A percentile compares a stretch with the other conserved stretches of the same genome.
Conservation (phyloP, 1,140 invertebrate genomes). For the Nebria ingens region DNA sequence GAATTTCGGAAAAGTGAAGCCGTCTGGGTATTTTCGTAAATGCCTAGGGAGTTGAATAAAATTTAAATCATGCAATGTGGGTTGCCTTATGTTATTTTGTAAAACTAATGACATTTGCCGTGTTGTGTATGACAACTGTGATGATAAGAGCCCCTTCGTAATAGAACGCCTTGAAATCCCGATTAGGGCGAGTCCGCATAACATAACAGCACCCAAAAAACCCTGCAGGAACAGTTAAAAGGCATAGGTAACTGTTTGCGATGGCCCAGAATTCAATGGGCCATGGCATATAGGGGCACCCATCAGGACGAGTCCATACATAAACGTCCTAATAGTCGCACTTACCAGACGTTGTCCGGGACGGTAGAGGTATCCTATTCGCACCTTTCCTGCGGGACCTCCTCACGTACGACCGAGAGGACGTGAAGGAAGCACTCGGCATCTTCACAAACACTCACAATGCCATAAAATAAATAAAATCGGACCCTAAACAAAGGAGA, state of each 20-base stretch:
- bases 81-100: no score
- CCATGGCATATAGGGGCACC: slow-evolving; percentile 2
- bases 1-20: no score
- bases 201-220: no score
- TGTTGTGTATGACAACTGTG: no score
- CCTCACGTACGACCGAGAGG: slow-evolving; percentile 74
- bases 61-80: no score
- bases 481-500: slow-evolving; percentile 51
- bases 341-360: slow-evolving; percentile 61
- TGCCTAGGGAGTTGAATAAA: no score
- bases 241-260: not conserved
- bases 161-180: no score
- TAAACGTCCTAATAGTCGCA: slow-evolving; percentile 37
- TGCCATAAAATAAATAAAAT: slow-evolving; percentile 31
- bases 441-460: slow-evolving; percentile 44
- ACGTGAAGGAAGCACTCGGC: slow-evolving; percentile 83
- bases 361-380: slow-evolving; percentile 69
- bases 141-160: no score
- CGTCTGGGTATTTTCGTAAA: no score
- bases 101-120: no score
- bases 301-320: slow-evolving; percentile 13
- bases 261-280: not conserved
- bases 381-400: slow-evolving; percentile 74
- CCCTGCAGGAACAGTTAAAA: no score
- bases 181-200: no score